Evolutionary conservation across 1,140 invertebrate genomes (phyloP), one percentile per base, ranked within the genome.

Genomic region (Sinella curviseta): DNA sequence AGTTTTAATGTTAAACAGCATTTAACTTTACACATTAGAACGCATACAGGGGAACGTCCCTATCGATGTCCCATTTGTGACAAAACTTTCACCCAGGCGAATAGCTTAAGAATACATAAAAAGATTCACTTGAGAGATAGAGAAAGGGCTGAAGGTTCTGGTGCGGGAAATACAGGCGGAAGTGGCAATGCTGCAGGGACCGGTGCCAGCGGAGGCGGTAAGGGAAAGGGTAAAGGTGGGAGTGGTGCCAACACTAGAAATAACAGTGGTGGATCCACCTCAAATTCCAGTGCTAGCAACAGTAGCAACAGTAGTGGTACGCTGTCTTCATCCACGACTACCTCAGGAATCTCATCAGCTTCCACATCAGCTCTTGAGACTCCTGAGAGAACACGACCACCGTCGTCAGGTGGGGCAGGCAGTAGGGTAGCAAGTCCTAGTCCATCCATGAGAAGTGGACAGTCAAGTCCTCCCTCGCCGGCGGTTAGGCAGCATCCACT

Each of bases 1-100:
- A 76, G 74, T 48, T 80, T 80, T 35, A 80, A 80, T 73, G 74
- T 80, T 26, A 80, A 80, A 73, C 74, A 77, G 33, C 78, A 80
- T 77, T 31, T 80, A 24, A 80, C 74, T 8, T 34, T 80, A 8
- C 78, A 80, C 30, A 73, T 80, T 1, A 4, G 78, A 14, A 67
- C 55, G 1, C 78, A 80, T 54, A 80, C 78, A 36, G 78, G 78
- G 2, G 75, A 77, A 28, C 30, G 74, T 2, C 78, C 78, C 8
- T 80, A 80, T 30, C 1, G 74, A 48, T 80, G 78, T 31, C 74
- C 74, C 55, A 77, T 48, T 65, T 80, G 78, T 26, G 31, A 80
- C 24, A 80, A 80, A 57, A 55, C 31, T 30, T 80, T 80, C 57
- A 39, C 74, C n/a, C 78, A 80, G 34, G 74, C 78, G 14, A 80